phyloP scores from a whole-genome alignment of 2,797 vertebrate species.

The Phrynocephalus forsythii region DNA sequence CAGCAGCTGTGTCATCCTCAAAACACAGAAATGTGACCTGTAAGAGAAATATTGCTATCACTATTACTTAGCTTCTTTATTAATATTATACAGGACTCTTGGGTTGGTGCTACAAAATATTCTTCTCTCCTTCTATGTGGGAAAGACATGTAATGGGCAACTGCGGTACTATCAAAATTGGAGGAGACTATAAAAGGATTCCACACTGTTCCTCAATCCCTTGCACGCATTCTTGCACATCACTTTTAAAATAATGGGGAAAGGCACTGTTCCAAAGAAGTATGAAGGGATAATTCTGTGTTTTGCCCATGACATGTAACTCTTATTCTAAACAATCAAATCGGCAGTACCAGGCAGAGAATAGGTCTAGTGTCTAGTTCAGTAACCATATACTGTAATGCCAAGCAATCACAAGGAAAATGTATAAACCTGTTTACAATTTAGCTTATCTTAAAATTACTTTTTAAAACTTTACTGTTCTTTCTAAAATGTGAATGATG shows the following conservation, averaged over 20 bases:
- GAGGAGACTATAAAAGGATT: neutral
- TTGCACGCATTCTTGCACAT: neutral
- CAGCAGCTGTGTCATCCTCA: slow-evolving; percentile 72
- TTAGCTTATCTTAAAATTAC: neutral
- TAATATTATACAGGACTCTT: neutral
- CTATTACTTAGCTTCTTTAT: neutral
- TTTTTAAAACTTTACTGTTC: neutral
- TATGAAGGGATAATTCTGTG: neutral
- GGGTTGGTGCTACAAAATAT: neutral
- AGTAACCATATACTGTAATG: neutral
- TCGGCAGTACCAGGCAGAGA: neutral
- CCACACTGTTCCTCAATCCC: neutral
- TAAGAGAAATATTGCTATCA: slow-evolving; percentile 57
- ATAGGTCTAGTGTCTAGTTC: neutral
- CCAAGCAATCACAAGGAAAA: neutral
- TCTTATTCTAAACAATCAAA: neutral
- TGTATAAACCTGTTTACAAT: neutral
- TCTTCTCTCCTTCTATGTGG: neutral
- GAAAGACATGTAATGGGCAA: neutral
- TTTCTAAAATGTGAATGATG: neutral
- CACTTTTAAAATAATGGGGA: neutral
- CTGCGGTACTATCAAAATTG: neutral
- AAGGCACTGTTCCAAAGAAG: neutral
- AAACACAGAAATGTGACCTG: slow-evolving; percentile 82
- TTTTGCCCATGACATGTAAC: neutral